These are phyloP conservation scores for Drosophila buzzatii DNA, from an alignment of 2,888 invertebrate genomes.

Conservation along the genomic window DNA sequence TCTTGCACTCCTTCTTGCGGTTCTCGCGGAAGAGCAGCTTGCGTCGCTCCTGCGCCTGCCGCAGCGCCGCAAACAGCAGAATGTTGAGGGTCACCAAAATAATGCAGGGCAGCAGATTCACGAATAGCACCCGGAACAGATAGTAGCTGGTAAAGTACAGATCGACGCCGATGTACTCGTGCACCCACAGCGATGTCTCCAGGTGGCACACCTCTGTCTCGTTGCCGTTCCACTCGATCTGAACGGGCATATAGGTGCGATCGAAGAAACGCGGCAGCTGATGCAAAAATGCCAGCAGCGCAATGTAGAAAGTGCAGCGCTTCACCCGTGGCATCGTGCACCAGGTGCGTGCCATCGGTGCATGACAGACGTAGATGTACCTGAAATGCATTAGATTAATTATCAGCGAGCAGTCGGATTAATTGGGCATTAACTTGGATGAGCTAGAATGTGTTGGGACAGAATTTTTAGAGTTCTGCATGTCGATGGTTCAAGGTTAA, in stretches of 20 bases:
- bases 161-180: conserved; percentile 88
- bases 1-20: conserved; percentile 91
- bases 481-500: too few species aligned
- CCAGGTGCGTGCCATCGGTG: conserved; percentile 93
- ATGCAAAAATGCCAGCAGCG: conserved; percentile 91
- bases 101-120: conserved; percentile 96
- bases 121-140: conserved; percentile 94
- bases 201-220: conserved; percentile 89
- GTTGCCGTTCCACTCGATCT: conserved; percentile 89
- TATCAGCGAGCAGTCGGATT: neutral
- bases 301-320: conserved; percentile 92
- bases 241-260: conserved; percentile 87
- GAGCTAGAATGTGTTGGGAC: neutral
- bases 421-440: too few species aligned
- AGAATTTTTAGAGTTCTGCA: too few species aligned
- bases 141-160: conserved; percentile 93
- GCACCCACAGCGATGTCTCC: conserved; percentile 90
- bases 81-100: conserved; percentile 95
- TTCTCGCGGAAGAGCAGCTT: conserved; percentile 92
- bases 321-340: conserved; percentile 90
- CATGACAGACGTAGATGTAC: conserved; percentile 97
- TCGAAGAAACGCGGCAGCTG: conserved; percentile 94
- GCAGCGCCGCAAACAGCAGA: conserved; percentile 93
- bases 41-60: conserved; percentile 92
- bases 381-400: conserved; percentile 53